These are phyloP conservation scores for Pseudomyrmex cubaensis DNA, from an alignment of 1,140 invertebrate genomes.

Conservation along the genomic window DNA sequence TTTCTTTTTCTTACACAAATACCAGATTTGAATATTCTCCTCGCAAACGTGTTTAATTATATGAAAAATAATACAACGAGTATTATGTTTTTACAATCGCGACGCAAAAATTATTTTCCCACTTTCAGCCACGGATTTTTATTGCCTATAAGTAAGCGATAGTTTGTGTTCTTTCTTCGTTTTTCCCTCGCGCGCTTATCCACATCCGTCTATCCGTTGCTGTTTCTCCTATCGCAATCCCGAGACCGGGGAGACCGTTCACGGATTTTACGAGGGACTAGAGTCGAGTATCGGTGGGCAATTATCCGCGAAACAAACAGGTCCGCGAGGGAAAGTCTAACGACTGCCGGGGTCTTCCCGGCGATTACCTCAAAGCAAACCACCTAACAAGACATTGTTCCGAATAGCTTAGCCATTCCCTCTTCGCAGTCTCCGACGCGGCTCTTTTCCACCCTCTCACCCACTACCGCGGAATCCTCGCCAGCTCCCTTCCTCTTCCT, in stretches of 20 bases:
- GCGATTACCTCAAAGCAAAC: conserved; percentile 82
- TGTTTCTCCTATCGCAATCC: conserved; percentile 48
- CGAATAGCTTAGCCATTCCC: conserved; percentile 80
- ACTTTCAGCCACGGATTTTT: conserved; percentile 35
- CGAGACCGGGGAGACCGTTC: conserved; percentile 65
- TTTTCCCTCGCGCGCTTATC: conserved; percentile 7
- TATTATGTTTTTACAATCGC: conserved; percentile 17
- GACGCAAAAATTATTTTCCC: conserved; percentile 17
- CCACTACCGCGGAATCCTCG: conserved; percentile 55
- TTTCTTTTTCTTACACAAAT: not conserved
- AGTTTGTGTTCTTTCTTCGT: not conserved
- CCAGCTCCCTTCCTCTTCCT: conserved; percentile 32
- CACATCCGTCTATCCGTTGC: conserved; percentile 1
- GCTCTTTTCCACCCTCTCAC: conserved; percentile 69
- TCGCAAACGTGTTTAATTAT: not conserved
- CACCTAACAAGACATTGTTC: conserved; percentile 83
- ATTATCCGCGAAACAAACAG: conserved; percentile 77
- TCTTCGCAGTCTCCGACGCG: conserved; percentile 30
- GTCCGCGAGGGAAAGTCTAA: conserved; percentile 75
- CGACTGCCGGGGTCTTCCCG: conserved; percentile 75
- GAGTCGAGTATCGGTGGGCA: conserved; percentile 74
- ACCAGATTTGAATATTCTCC: not conserved
- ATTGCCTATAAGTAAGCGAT: conserved; percentile 34
- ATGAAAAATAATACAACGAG: not conserved
- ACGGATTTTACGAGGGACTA: conserved; percentile 73